Conservation (phyloP, 2,797 vertebrate species). For the Rhynchonycteris naso region DNA sequence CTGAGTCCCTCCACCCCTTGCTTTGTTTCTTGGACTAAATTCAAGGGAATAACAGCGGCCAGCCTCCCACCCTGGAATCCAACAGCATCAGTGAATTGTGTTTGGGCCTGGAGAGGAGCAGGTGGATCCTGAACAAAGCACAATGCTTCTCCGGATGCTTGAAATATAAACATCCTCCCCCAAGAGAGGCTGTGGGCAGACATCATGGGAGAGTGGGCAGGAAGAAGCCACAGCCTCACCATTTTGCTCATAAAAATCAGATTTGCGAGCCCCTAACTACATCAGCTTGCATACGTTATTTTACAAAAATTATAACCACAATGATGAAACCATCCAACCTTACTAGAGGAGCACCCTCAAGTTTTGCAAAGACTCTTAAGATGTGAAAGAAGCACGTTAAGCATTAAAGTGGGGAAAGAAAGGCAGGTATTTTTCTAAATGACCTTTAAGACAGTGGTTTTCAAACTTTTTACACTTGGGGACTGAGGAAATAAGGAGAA, state of each 20-base stretch:
- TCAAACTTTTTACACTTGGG: too few relatives aligned
- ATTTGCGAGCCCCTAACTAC: not conserved
- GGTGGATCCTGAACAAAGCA: constrained; percentile 79
- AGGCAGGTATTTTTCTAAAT: not conserved
- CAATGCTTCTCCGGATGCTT: constrained; percentile 66
- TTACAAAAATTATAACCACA: not conserved
- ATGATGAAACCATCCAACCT: not conserved
- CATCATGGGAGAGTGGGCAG: constrained; percentile 50
- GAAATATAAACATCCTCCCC: constrained; percentile 77
- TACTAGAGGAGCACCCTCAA: not conserved
- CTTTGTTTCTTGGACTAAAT: constrained; percentile 59
- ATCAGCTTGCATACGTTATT: not conserved
- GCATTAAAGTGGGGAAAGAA: not conserved
- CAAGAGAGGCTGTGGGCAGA: constrained; percentile 53
- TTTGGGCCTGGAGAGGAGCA: constrained; percentile 55
- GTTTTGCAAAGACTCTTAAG: not conserved
- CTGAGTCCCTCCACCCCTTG: not conserved
- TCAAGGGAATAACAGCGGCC: constrained; percentile 53
- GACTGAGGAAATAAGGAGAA: too few relatives aligned
- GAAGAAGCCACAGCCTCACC: constrained; percentile 14
- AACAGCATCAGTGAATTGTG: constrained; percentile 57
- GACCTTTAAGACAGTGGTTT: not conserved
- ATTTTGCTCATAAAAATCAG: not conserved
- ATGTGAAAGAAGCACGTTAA: not conserved
- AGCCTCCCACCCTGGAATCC: constrained; percentile 59